A percentile compares a stretch with the other conserved stretches of the same genome.
Conservation (phyloP, 2,888 invertebrate species). For the Eupelmus urozonus region DNA sequence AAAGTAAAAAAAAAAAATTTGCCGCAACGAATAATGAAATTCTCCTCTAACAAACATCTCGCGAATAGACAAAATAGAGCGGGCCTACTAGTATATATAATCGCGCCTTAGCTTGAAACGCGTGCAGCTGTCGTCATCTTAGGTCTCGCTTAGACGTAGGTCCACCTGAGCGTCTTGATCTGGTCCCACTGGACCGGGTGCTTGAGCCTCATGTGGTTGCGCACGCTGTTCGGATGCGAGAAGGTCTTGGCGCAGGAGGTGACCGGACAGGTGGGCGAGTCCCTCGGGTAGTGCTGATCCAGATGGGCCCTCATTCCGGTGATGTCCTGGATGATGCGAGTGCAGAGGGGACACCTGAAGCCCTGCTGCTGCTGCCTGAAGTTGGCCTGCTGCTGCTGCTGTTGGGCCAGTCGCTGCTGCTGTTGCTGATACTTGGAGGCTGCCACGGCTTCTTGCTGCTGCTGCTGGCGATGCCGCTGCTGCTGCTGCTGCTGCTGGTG, state of each 20-base stretch:
- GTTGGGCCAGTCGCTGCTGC: constrained; percentile 28
- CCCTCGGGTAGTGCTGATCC: constrained; percentile 90
- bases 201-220: constrained; percentile 92
- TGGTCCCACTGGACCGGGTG: constrained; percentile 89
- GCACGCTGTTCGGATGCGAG: constrained; percentile 91
- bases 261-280: constrained; percentile 90
- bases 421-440: constrained; percentile 65
- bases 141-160: constrained; percentile 78
- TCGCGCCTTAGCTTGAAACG: neutral
- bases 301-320: constrained; percentile 86
- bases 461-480: constrained; percentile 65
- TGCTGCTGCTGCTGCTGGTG: constrained; percentile 70
- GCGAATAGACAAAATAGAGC: neutral
- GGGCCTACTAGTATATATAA: neutral
- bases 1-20: constrained; percentile 2
- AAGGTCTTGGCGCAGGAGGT: constrained; percentile 86
- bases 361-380: constrained; percentile 68
- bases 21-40: neutral
- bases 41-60: too few species aligned
- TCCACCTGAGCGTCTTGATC: constrained; percentile 89
- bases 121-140: neutral
- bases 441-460: constrained; percentile 58
- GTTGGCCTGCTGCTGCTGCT: constrained; percentile 61
- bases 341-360: constrained; percentile 87
- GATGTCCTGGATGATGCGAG: constrained; percentile 82